Base-by-base conservation (phyloP, 2,888 invertebrate species). In the Ariolimax columbianus region DNA sequence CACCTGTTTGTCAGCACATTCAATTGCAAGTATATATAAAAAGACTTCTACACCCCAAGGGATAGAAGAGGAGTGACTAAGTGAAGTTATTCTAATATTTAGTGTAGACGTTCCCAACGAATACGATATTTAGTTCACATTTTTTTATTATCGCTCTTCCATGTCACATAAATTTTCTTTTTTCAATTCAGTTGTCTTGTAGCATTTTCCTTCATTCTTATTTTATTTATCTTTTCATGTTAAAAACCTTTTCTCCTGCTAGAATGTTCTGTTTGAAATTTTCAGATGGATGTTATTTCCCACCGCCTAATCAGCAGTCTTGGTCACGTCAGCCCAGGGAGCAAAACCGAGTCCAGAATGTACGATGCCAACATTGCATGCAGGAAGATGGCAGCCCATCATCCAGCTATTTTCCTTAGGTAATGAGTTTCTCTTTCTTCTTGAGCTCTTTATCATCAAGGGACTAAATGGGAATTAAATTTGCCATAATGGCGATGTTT, bases 231-330 rank as follows among this genome's bases (percentile, higher is more conserved):
- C 6, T 14, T 47, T 14, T 9, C 47, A 47, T 47, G 14, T 47
- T 47, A 47, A 47, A 47, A 6, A 47, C 14, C 23, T n/a, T 63
- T 63, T 23, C n/a, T 63, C 59, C n/a, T n/a, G n/a, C 59, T 4
- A n/a, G 1, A 63, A 14, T 26, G 26, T n/a, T 63, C 3, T 63
- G n/a, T 63, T 63, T 63, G 26, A 7, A 63, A 43, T 83, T 77
- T 91, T 92, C 95, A 91, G 95, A 95, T 97, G 82, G 97, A 97
- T 94, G 95, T 96, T 88, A 96, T 97, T 91, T 96, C 97, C 77
- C 97, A 97, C 93, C 95, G 96, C 84, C 94, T 97, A 89, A 95
- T 98, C 86, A 97, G 97, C 0, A 97, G 97, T 26, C 94, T 98
- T 79, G 96, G 97, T 0, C 96, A 96, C 51, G 96, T 96, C 6